Evolutionary conservation across 2,888 invertebrate genomes (phyloP).

Genomic region (Phasia obesa): DNA sequence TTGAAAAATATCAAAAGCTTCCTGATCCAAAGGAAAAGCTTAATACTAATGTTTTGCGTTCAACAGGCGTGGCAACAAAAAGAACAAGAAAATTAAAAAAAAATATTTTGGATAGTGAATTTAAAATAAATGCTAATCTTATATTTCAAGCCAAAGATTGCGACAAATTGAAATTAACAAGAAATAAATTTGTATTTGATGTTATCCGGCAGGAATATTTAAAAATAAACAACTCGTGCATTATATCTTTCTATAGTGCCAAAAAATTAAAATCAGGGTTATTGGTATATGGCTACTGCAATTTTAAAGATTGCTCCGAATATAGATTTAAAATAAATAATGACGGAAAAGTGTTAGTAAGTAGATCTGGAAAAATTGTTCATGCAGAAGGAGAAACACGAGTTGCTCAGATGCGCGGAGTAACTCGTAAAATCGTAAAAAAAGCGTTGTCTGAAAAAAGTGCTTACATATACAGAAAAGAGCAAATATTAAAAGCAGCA

Average conservation of each 20-base stretch:
- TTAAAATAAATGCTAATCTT: neutral
- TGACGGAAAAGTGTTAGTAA: neutral
- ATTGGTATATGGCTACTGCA: conserved; percentile 4
- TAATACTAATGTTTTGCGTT: no score
- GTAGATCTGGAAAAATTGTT: neutral
- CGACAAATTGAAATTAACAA: neutral
- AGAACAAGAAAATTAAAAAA: no score
- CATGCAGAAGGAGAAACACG: conserved; percentile 4
- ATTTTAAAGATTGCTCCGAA: neutral
- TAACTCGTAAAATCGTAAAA: conserved; percentile 30
- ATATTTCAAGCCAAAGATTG: neutral
- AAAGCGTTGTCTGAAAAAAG: neutral
- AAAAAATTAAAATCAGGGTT: neutral
- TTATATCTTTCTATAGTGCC: neutral
- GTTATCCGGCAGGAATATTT: conserved; percentile 1
- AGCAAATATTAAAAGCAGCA: conserved; percentile 22
- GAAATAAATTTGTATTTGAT: neutral
- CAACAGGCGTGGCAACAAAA: no score
- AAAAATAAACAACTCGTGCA: conserved; percentile 4
- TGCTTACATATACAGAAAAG: conserved; percentile 27
- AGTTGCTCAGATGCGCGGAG: conserved; percentile 9
- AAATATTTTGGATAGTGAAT: neutral
- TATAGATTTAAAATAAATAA: conserved; percentile 6
- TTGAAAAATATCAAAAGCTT: no score
- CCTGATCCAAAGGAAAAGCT: no score